Evolutionary conservation across 37 sponge, comb jelly and placozoan species (phyloP), one percentile per base, ranked within the genome.

Genomic region (Beroe forskalii): DNA sequence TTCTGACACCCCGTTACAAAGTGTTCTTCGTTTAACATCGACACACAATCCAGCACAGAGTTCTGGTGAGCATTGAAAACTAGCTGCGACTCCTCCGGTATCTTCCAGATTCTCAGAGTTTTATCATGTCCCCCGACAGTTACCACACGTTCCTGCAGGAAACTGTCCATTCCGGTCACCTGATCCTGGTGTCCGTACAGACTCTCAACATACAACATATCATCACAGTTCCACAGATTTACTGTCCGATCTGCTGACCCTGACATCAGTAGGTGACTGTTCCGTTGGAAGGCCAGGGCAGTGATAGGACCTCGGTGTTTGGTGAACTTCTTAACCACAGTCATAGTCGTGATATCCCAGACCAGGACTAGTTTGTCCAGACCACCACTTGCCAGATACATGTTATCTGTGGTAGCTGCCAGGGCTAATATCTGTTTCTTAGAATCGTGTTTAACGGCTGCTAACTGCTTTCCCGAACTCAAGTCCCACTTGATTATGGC

Each of bases 121-220:
- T 92, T 90, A 62, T 98, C 99, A 41, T 30, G 90, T 14, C 93
- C 96, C 8, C 99, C 99, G 0, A 94, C 93, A 24, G 96, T 95
- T 38, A 98, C 93, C 0, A 97, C 95, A 40, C 97, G 76, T 92
- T 98, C 97, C 30, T 93, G 89, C 28, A 42, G 43, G 62, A 98
- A 89, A 43, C 97, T 94, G 93, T 98, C 99, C 41, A 98, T 94
- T 36, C 91, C 93, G 0, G 94, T 92, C 14, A 98, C 76, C 1
- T 90, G 90, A 28, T 96, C 96, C 75, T 96, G 96, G 55, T 98
- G 99, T 67, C 99, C 99, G 90, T 89, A 95, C 95, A 98, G 90
- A 62, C 97, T 98, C 90, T 98, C 99, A 17, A 98, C 93, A 75
- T 98, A 98, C 0, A 93, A 90, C 94, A 95, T 95, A 36, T 96